phyloP scores from a whole-genome alignment of 2,797 vertebrate genomes.

The Cossypha dichroa region DNA sequence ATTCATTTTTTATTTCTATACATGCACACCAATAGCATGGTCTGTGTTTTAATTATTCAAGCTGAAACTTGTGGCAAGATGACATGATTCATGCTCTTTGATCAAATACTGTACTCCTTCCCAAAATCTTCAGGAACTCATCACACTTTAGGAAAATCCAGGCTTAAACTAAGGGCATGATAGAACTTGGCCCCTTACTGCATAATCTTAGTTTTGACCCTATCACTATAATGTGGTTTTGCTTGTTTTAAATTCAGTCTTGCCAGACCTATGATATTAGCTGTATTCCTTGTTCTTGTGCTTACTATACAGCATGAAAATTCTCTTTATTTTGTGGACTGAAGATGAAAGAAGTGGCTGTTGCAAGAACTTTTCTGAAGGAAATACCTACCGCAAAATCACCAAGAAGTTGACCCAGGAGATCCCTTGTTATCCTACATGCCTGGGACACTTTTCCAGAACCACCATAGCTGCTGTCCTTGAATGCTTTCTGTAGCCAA shows the following conservation, averaged over 20 bases:
- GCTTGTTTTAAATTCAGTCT: neutral
- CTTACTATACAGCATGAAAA: fast-evolving
- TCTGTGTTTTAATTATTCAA: neutral
- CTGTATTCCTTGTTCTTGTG: neutral
- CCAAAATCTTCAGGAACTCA: neutral
- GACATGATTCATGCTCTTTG: neutral
- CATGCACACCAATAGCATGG: fast-evolving
- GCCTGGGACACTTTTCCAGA: neutral
- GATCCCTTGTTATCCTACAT: neutral
- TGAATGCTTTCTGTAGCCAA: neutral
- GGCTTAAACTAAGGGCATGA: neutral
- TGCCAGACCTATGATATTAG: neutral
- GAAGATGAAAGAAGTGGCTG: neutral
- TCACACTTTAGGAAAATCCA: neutral
- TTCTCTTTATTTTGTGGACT: neutral
- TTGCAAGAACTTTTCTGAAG: neutral
- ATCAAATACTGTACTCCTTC: neutral
- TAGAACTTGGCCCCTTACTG: neutral
- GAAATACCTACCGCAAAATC: neutral
- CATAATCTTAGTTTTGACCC: neutral
- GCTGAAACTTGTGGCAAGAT: neutral
- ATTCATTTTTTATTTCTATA: neutral
- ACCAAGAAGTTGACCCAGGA: neutral
- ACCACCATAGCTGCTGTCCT: neutral
- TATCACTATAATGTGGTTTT: neutral